Conservation (phyloP, 2,113 vertebrate genomes). For the Ceratotherium simum region DNA sequence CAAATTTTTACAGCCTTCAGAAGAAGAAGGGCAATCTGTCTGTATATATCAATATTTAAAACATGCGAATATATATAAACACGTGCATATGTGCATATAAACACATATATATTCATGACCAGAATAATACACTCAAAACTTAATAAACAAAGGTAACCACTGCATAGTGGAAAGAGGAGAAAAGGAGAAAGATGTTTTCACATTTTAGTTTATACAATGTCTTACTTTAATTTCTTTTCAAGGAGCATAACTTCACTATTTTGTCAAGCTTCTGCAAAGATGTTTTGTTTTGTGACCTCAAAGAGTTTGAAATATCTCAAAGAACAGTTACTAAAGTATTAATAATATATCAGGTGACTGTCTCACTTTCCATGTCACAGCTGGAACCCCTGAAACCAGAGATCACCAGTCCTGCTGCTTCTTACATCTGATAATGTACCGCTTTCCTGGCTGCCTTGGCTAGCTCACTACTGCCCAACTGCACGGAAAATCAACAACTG, state of each 20-base stretch:
- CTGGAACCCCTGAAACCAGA: constrained; percentile 21
- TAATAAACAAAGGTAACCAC: background rate
- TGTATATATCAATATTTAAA: background rate
- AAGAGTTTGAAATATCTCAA: constrained; percentile 17
- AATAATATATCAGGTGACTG: constrained; percentile 33
- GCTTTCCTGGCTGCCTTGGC: background rate
- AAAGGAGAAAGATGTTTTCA: background rate
- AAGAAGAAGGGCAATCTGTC: background rate
- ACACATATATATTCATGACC: background rate
- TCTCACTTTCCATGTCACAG: constrained; percentile 31
- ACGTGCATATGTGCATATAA: background rate
- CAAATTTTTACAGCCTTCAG: background rate
- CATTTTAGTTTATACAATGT: background rate
- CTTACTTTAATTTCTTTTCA: constrained; percentile 20
- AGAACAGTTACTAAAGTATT: background rate
- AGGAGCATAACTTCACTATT: background rate
- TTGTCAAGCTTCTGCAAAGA: constrained; percentile 7
- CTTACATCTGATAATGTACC: background rate
- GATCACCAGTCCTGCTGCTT: background rate
- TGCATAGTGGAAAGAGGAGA: background rate
- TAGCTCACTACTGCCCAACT: background rate
- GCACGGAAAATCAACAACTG: constrained; percentile 26
- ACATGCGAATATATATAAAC: background rate
- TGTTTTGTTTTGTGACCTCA: constrained; percentile 12
- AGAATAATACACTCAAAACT: background rate